phyloP scores from a whole-genome alignment of 2,113 vertebrate genomes.

The Mesoclemmys tuberculata region DNA sequence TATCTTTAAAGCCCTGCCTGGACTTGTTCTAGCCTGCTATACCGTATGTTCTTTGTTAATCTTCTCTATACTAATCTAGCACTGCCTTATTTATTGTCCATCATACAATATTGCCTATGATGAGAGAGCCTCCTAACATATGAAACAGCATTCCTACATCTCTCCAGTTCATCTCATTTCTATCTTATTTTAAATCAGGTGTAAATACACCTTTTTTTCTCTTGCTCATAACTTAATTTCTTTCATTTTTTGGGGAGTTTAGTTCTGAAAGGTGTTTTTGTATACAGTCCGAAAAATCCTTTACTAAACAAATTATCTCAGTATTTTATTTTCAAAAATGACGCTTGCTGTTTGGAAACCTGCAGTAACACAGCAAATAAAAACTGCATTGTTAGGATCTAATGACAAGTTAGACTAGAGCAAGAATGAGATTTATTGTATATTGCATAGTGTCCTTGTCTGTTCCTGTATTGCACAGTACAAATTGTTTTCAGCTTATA shows the following conservation, averaged over 20 bases:
- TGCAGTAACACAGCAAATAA: neutral
- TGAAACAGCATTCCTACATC: neutral
- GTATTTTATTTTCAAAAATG: neutral
- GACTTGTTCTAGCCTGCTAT: neutral
- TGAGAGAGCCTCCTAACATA: neutral
- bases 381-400: neutral
- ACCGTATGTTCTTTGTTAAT: neutral
- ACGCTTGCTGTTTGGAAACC: neutral
- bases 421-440: neutral
- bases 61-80: neutral
- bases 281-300: neutral
- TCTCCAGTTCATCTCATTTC: neutral
- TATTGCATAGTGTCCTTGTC: constrained; percentile 9
- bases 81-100: neutral
- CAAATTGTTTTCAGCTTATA: constrained; percentile 31
- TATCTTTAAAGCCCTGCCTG: neutral
- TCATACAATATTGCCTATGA: neutral
- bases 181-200: too few species aligned
- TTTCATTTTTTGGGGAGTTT: neutral
- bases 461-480: neutral
- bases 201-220: neutral
- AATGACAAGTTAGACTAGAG: neutral
- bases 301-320: neutral
- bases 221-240: neutral
- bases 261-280: neutral